phyloP scores from a whole-genome alignment of 1,140 invertebrate genomes.

The Drosophila lini region DNA sequence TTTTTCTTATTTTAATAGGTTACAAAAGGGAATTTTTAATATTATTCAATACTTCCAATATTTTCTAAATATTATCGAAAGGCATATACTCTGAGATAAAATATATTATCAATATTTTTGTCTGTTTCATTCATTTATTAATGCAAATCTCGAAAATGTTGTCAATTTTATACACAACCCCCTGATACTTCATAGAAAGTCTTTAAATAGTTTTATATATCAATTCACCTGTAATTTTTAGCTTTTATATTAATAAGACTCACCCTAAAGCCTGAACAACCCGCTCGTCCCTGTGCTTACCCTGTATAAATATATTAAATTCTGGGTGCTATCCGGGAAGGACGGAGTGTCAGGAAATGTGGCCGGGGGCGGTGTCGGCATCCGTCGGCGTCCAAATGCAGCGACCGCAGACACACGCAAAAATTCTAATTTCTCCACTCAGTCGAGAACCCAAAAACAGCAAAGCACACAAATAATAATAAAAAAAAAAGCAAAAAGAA shows the following conservation, averaged over 20 bases:
- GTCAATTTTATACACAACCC: no score
- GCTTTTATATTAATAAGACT: not conserved
- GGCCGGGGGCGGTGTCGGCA: constrained; percentile 51
- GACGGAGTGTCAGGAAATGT: constrained; percentile 59
- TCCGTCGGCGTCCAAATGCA: constrained; percentile 69
- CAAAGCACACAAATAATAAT: constrained; percentile 30
- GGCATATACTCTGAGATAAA: not conserved
- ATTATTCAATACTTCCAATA: not conserved
- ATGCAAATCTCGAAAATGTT: not conserved
- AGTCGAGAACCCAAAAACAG: constrained; percentile 45
- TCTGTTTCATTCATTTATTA: no score
- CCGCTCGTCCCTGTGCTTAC: constrained; percentile 16
- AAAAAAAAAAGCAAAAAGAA: not conserved
- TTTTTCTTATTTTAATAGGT: no score
- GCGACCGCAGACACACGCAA: constrained; percentile 72
- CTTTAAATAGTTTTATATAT: not conserved
- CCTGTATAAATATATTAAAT: constrained; percentile 77
- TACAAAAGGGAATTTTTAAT: no score
- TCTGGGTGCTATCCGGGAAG: constrained; percentile 40
- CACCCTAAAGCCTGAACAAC: not conserved
- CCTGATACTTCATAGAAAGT: not conserved
- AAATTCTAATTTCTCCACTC: constrained; percentile 78
- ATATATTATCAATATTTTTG: not conserved
- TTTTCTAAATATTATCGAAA: not conserved
- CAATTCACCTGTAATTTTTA: not conserved